phyloP scores from a whole-genome alignment of 1,140 invertebrate species.

The Neodiprion lecontei region DNA sequence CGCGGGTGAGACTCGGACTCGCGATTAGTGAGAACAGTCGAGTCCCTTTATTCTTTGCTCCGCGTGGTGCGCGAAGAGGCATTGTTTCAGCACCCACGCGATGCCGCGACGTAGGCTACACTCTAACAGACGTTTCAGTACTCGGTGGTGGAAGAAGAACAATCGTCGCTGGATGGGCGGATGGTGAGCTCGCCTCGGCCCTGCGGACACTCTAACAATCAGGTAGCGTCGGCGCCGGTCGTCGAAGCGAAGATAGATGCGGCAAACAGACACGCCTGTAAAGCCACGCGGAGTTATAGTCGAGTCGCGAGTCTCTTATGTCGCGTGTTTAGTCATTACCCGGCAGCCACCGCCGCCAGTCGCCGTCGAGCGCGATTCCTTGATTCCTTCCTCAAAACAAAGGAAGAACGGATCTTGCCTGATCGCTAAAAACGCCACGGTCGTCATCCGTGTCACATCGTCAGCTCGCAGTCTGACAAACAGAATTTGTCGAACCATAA shows the following conservation, averaged over 20 bases:
- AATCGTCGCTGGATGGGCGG: no score
- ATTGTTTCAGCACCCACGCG: conserved; percentile 1
- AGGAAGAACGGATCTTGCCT: conserved; percentile 7
- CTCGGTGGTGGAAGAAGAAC: no score
- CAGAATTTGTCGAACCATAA: conserved; percentile 16
- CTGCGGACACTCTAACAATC: no score
- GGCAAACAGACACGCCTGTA: background rate
- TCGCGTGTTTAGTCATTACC: conserved; percentile 50
- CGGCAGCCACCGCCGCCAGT: conserved; percentile 57
- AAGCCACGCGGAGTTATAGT: background rate
- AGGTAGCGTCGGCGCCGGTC: no score
- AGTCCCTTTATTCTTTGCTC: no score
- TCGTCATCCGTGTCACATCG: background rate
- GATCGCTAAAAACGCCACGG: conserved; percentile 28
- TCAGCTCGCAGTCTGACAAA: conserved; percentile 21
- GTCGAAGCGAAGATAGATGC: no score
- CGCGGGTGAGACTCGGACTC: no score
- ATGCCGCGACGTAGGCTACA: background rate
- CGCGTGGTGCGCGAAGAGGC: background rate
- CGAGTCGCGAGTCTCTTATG: background rate
- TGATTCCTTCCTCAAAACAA: conserved; percentile 19
- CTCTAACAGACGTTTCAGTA: no score
- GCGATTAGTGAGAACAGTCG: no score
- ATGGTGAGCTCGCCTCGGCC: no score
- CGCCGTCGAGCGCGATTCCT: conserved; percentile 40